A percentile compares a stretch with the other conserved stretches of the same genome.
phyloP scores from a whole-genome alignment of 2,797 vertebrate genomes.

The Microctenopoma steveboyesi region DNA sequence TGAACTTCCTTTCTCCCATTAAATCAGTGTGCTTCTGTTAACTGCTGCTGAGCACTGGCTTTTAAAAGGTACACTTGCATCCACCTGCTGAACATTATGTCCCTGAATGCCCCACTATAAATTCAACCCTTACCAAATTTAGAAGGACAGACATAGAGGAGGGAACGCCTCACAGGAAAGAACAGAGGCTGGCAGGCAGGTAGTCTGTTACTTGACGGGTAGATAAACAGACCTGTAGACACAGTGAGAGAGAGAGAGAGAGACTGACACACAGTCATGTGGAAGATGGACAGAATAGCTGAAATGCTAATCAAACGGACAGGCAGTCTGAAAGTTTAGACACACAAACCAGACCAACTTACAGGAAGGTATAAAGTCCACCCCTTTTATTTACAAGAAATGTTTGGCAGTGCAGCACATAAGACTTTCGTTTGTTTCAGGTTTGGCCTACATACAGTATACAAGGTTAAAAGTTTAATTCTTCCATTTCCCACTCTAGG shows the following conservation, averaged over 20 bases:
- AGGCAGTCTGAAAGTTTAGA: constrained; percentile 20
- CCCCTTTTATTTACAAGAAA: constrained; percentile 24
- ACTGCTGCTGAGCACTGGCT: background rate
- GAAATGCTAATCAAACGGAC: constrained; percentile 9
- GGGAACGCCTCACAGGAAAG: constrained; percentile 28
- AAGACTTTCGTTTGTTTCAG: constrained; percentile 51
- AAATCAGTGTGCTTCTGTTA: too few relatives aligned
- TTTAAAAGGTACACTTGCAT: background rate
- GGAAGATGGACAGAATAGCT: background rate
- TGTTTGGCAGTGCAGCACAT: constrained; percentile 38
- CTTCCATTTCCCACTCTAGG: constrained; percentile 42
- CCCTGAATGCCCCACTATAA: constrained; percentile 77
- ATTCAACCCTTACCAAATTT: constrained; percentile 73
- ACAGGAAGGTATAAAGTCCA: constrained; percentile 15
- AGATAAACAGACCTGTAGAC: background rate
- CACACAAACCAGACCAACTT: constrained; percentile 37
- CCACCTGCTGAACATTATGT: constrained; percentile 62
- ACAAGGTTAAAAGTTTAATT: constrained; percentile 62
- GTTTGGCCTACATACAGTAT: constrained; percentile 41
- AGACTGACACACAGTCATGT: background rate
- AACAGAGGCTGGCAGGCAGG: background rate
- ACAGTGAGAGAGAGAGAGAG: background rate
- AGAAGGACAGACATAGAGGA: constrained; percentile 63
- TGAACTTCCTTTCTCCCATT: background rate
- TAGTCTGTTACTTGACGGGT: constrained; percentile 8